Conservation (phyloP, 2,113 vertebrate genomes). For the Manacus vitellinus region DNA sequence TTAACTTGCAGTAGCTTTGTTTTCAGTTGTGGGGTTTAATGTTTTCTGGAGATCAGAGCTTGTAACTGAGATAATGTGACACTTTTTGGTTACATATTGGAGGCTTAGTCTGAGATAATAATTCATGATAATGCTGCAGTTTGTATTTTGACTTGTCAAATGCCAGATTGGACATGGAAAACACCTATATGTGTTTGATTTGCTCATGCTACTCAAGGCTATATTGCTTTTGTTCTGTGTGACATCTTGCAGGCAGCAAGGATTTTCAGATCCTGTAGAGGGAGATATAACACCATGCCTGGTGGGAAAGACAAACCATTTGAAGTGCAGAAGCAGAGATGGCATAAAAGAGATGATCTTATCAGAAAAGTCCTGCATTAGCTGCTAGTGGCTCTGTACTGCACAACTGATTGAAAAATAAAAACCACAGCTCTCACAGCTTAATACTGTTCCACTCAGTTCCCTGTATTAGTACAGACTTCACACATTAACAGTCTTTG, state of each 20-base stretch:
- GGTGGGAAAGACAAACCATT: rapidly evolving
- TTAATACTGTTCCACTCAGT: background rate
- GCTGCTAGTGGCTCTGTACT: background rate
- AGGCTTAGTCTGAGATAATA: background rate
- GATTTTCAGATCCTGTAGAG: conserved; percentile 35
- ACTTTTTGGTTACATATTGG: background rate
- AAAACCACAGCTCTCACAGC: background rate
- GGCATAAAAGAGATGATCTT: background rate
- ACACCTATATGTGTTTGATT: background rate
- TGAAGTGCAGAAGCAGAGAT: background rate
- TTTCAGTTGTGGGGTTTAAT: background rate
- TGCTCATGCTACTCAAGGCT: background rate
- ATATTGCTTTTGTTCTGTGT: background rate
- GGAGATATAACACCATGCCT: background rate
- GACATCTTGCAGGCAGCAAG: background rate
- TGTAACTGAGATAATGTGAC: background rate
- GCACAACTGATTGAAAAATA: background rate
- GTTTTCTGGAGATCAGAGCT: background rate
- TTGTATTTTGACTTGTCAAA: background rate
- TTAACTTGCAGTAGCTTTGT: background rate
- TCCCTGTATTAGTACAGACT: background rate
- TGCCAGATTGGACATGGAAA: background rate
- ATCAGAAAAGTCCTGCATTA: background rate
- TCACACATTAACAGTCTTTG: background rate
- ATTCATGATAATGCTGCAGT: background rate